Percentiles rank a stretch among this genome's conserved stretches.
Conservation (phyloP, 1,140 invertebrate species). For the fruit fly (Drosophila melanogaster) region DNA sequence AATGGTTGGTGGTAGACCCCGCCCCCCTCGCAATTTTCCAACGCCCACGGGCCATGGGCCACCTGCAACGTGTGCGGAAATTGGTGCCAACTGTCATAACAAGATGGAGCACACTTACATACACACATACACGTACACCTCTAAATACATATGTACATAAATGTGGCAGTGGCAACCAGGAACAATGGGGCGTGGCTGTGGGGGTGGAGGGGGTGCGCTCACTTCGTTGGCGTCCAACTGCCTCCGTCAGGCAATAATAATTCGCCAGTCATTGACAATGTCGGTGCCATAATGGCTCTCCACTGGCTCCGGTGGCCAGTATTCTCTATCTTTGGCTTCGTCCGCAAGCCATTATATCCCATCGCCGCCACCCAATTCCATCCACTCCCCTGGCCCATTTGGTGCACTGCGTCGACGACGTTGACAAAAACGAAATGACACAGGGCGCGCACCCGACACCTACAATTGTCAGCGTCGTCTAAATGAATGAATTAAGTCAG, state of each 20-base stretch:
- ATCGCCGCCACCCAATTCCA: not conserved
- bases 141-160: too few relatives aligned
- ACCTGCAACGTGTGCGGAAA: constrained; percentile 60
- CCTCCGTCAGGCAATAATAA: constrained; percentile 75
- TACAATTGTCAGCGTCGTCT: constrained; percentile 79
- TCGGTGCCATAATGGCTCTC: constrained; percentile 76
- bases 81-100: constrained; percentile 71
- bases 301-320: constrained; percentile 30
- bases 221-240: constrained; percentile 58
- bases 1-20: constrained; percentile 31
- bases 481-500: constrained; percentile 83
- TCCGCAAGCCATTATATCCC: not conserved
- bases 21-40: constrained; percentile 13
- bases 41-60: constrained; percentile 13
- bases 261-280: constrained; percentile 79
- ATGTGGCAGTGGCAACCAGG: constrained; percentile 9
- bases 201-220: not conserved
- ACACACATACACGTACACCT: constrained; percentile 11
- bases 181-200: constrained; percentile 9
- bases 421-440: constrained; percentile 65
- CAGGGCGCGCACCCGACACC: constrained; percentile 63
- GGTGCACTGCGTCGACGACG: constrained; percentile 65
- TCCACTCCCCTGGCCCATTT: constrained; percentile 13
- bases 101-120: constrained; percentile 53
- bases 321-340: constrained; percentile 3